A percentile compares a stretch with the other conserved stretches of the same genome.
phyloP scores from a whole-genome alignment of 2,888 invertebrate species.

The Chelonus formosanus region DNA sequence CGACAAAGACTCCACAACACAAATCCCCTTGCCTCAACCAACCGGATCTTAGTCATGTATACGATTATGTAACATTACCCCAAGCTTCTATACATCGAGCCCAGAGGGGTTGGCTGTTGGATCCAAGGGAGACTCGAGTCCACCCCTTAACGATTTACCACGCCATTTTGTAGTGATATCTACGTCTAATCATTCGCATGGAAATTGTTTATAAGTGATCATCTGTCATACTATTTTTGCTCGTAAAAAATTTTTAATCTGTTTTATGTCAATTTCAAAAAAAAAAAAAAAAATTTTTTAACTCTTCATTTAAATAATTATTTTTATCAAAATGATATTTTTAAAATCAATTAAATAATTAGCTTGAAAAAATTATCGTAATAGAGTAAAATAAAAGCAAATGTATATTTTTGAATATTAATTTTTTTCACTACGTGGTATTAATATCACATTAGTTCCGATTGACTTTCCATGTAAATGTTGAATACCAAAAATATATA shows the following conservation, averaged over 20 bases:
- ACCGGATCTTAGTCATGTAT: constrained; percentile 58
- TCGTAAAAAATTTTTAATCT: background rate
- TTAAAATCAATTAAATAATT: no score
- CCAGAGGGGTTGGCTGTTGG: constrained; percentile 52
- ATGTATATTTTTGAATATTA: background rate
- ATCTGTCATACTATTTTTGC: no score
- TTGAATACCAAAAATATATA: constrained; percentile 2
- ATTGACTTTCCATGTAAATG: constrained; percentile 59
- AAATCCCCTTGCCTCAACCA: constrained; percentile 33
- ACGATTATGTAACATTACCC: constrained; percentile 62
- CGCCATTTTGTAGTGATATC: constrained; percentile 58
- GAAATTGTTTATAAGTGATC: background rate
- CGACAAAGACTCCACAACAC: constrained; percentile 56
- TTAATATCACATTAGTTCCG: constrained; percentile 59
- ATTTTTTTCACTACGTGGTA: constrained; percentile 35
- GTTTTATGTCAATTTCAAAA: no score
- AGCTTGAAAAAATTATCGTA: no score
- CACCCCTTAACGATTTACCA: constrained; percentile 50
- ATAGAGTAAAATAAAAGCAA: constrained; percentile 13
- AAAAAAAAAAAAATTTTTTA: no score
- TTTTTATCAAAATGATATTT: background rate
- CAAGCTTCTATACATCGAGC: constrained; percentile 41
- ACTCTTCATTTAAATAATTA: constrained; percentile 36
- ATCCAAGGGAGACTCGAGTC: constrained; percentile 45
- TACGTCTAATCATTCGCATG: background rate